These are phyloP conservation scores for Eugnorisma glareosa DNA, from an alignment of 2,888 invertebrate species.

Conservation along the genomic window DNA sequence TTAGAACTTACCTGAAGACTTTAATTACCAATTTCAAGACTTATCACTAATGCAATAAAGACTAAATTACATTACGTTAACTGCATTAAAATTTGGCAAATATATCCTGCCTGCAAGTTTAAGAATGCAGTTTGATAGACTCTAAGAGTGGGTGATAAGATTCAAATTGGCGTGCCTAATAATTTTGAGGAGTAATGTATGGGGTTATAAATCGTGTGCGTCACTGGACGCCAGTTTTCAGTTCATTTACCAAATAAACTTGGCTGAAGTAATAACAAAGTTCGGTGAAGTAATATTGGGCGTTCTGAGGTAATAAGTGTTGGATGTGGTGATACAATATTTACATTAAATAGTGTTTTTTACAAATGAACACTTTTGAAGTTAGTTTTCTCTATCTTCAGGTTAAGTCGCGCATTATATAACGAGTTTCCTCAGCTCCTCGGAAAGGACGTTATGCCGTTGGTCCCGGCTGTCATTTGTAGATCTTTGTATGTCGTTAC, in stretches of 20 bases:
- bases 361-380: not conserved
- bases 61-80: slow-evolving; percentile 47
- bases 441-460: too few relatives aligned
- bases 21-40: slow-evolving; percentile 39
- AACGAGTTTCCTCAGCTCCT: too few relatives aligned
- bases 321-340: slow-evolving; percentile 65
- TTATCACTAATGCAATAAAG: slow-evolving; percentile 54
- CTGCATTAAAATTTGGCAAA: slow-evolving; percentile 53
- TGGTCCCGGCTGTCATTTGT: too few relatives aligned
- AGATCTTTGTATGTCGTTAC: too few relatives aligned
- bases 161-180: slow-evolving; percentile 66
- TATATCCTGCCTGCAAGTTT: slow-evolving; percentile 7
- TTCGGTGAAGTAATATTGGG: slow-evolving; percentile 81
- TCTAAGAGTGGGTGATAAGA: slow-evolving; percentile 59
- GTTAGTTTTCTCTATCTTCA: not conserved
- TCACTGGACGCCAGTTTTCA: slow-evolving; percentile 83
- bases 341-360: slow-evolving; percentile 12
- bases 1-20: slow-evolving; percentile 56
- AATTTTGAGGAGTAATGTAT: slow-evolving; percentile 61
- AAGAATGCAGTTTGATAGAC: not conserved
- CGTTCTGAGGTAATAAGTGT: slow-evolving; percentile 48
- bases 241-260: slow-evolving; percentile 88
- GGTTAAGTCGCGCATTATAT: too few relatives aligned
- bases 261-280: slow-evolving; percentile 85
- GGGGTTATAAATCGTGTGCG: slow-evolving; percentile 80